A percentile compares a stretch with the other conserved stretches of the same genome.
phyloP scores from a whole-genome alignment of 1,140 invertebrate species.

The Ostrea denselamellosa region DNA sequence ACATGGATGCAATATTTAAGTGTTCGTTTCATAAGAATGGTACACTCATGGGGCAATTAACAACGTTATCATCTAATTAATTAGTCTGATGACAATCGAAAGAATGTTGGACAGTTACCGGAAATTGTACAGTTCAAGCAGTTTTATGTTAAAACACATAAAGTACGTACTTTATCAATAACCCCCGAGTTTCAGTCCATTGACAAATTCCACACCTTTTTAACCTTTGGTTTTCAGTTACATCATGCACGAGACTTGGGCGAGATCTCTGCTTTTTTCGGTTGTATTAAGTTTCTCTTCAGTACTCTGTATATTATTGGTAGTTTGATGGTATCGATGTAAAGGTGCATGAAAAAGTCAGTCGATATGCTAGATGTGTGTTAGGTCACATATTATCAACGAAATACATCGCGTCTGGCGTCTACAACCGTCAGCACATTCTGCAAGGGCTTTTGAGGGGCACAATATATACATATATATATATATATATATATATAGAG shows the following conservation, averaged over 20 bases:
- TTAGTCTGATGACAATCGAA: not conserved
- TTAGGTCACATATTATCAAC: not conserved
- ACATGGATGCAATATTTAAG: no score
- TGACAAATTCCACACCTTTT: constrained; percentile 29
- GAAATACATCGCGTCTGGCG: constrained; percentile 19
- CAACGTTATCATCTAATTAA: not conserved
- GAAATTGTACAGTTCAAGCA: constrained; percentile 20
- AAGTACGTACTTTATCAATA: constrained; percentile 5
- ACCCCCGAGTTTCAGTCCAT: not conserved
- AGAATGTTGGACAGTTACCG: not conserved
- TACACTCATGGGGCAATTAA: not conserved
- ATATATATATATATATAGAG: no score
- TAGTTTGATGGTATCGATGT: not conserved
- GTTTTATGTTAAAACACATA: constrained; percentile 22
- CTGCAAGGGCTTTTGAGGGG: no score
- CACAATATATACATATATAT: no score
- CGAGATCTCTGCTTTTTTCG: constrained; percentile 10
- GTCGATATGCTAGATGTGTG: constrained; percentile 1
- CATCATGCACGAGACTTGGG: constrained; percentile 9
- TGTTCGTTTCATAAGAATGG: no score
- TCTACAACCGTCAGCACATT: constrained; percentile 18
- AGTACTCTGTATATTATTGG: not conserved
- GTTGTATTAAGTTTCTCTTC: not conserved
- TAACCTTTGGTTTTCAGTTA: constrained; percentile 23
- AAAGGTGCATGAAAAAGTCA: not conserved